phyloP scores from a whole-genome alignment of 2,888 invertebrate genomes.

The Cerceris ruficornis region DNA sequence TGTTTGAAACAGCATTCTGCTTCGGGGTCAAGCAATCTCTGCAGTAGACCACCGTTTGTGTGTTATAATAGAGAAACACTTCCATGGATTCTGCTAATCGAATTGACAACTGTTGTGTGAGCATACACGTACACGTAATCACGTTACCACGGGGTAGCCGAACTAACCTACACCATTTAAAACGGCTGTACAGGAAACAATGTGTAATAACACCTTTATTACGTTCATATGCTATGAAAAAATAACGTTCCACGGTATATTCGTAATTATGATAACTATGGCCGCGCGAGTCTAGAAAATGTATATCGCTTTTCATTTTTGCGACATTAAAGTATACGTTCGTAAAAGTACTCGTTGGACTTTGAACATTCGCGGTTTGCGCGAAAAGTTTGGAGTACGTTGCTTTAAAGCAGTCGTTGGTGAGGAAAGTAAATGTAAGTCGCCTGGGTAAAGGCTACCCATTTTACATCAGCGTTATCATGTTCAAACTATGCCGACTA shows the following conservation, averaged over 20 bases:
- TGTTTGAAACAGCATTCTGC: conserved; percentile 48
- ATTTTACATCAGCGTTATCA: conserved; percentile 10
- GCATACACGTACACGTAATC: conserved; percentile 54
- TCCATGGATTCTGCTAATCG: conserved; percentile 63
- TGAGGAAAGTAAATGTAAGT: not conserved
- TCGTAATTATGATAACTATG: conserved; percentile 7
- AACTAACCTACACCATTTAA: conserved; percentile 30
- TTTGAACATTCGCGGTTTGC: too few species aligned
- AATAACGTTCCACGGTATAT: not conserved
- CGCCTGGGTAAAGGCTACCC: conserved; percentile 19
- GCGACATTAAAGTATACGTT: not conserved
- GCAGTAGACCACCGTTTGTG: conserved; percentile 39
- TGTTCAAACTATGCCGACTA: not conserved
- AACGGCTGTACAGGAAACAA: conserved; percentile 34
- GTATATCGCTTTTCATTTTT: not conserved
- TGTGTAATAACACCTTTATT: conserved; percentile 35
- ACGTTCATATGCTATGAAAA: conserved; percentile 10
- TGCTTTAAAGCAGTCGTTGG: not conserved
- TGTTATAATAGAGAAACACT: conserved; percentile 47
- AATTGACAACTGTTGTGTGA: conserved; percentile 59
- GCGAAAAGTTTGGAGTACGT: too few species aligned
- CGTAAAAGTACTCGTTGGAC: too few species aligned
- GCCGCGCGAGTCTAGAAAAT: not conserved
- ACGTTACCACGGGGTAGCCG: conserved; percentile 48
- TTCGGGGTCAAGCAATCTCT: conserved; percentile 59